These are phyloP conservation scores for Nymphicus hollandicus DNA, from an alignment of 2,113 vertebrate genomes.

Conservation along the genomic window DNA sequence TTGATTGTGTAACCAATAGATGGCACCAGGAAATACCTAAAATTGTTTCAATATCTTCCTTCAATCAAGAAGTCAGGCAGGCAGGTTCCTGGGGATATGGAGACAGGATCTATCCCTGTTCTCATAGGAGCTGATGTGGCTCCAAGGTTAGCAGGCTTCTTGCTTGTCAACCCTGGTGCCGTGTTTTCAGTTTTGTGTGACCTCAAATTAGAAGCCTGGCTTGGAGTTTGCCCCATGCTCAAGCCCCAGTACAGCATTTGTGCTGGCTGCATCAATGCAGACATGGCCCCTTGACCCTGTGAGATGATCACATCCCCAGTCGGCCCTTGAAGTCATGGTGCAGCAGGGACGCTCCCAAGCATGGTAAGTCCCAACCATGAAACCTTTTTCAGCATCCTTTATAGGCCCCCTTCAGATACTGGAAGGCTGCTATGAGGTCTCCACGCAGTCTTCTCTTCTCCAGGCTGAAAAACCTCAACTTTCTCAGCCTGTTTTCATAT, in stretches of 20 bases:
- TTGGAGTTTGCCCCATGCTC: fast-evolving
- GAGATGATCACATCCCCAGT: fast-evolving
- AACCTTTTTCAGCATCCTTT: too few relatives aligned
- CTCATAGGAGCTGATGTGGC: fast-evolving
- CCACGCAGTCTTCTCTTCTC: too few relatives aligned
- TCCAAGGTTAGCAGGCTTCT: background rate
- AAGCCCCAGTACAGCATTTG: background rate
- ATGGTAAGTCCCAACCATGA: too few relatives aligned
- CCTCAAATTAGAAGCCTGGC: background rate
- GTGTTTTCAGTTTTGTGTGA: background rate
- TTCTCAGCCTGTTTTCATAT: too few relatives aligned
- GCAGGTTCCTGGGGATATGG: background rate
- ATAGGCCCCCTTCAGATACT: too few relatives aligned
- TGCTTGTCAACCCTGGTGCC: background rate
- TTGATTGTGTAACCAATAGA: background rate
- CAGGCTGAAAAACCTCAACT: too few relatives aligned
- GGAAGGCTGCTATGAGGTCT: too few relatives aligned
- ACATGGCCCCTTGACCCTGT: background rate
- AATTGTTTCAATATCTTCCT: background rate
- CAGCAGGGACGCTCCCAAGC: background rate
- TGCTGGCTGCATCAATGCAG: fast-evolving
- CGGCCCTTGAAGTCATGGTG: background rate
- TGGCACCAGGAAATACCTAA: background rate
- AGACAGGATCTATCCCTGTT: too few relatives aligned
- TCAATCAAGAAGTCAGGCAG: too few relatives aligned